Evolutionary conservation across 2,888 invertebrate genomes (phyloP), one percentile per base, ranked within the genome.

Genomic region (Mayetiola destructor): DNA sequence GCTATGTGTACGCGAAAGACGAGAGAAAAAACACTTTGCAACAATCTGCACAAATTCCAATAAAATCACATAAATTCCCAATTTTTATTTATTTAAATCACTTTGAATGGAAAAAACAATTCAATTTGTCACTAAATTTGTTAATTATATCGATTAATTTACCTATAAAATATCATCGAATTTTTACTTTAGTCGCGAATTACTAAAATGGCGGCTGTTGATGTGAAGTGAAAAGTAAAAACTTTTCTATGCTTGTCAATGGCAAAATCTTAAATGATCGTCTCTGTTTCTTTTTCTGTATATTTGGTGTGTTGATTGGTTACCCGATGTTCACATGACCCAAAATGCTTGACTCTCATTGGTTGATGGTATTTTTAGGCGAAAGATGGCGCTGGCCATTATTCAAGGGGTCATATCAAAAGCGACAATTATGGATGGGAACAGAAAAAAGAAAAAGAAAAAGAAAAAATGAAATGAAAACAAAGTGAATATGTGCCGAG

Each of bases 171-270:
- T 54, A 52, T 54, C 37, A 52, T 29, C 30, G n/a, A 53, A 59
- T 39, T 37, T 56, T 59, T 39, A 35, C 27, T 40, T 78, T 79
- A 80, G 80, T 80, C 81, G 79, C 79, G 78, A 78, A 81, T 81
- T 81, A 81, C 81, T 85, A 89, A 89, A 84, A 89, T 89, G 89
- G 89, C 88, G 86, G 88, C 87, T 86, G 87, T 86, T 86, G 85
- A 62, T 63, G 63, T 62, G 63, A 64, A 85, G 32, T 48, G 48
- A 53, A 53, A 53, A 53, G 53, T 53, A 53, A 81, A 85, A 88
- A 83, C 88, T 88, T 87, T 88, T 85, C 84, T 86, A 86, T 85
- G 87, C 88, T 88, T 88, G 88, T 88, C 88, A 88, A 82, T 77
- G 79, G 79, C 53, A 53, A 53, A 53, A 53, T 53, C 53, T 53